These are phyloP conservation scores for Acanthornis magna DNA, from an alignment of 2,797 vertebrate species.

Conservation along the genomic window DNA sequence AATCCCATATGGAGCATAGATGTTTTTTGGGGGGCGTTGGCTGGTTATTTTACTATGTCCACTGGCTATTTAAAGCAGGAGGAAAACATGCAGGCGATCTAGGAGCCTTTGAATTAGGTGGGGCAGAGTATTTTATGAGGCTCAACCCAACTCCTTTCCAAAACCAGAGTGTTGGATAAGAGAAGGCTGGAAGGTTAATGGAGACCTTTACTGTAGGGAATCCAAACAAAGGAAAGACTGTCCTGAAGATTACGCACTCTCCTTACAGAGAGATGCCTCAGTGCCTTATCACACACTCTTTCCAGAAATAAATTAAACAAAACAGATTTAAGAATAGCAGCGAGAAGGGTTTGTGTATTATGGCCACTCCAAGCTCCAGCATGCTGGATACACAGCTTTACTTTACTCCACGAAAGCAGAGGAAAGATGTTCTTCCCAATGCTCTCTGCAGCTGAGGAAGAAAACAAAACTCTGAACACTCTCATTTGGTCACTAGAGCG, in stretches of 20 bases:
- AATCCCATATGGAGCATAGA: not conserved
- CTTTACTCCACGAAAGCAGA: conserved; percentile 51
- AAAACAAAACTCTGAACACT: conserved; percentile 41
- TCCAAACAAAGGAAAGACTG: not conserved
- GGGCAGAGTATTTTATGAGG: not conserved
- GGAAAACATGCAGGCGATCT: not conserved
- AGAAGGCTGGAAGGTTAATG: conserved; percentile 7
- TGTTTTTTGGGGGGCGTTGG: not conserved
- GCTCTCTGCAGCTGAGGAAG: conserved; percentile 52
- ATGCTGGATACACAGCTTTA: not conserved
- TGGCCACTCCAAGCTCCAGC: conserved; percentile 16
- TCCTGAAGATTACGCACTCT: conserved; percentile 14
- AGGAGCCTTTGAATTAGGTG: not conserved
- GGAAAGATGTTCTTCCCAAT: conserved; percentile 31
- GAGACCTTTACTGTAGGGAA: not conserved
- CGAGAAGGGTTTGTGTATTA: not conserved
- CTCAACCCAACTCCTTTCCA: not conserved
- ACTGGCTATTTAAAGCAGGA: not conserved
- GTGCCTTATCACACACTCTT: conserved; percentile 38
- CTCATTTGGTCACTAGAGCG: conserved; percentile 71
- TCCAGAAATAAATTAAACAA: conserved; percentile 63
- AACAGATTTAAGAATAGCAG: conserved; percentile 34
- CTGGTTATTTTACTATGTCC: not conserved
- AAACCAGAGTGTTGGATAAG: not conserved
- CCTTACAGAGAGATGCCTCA: conserved; percentile 32